Percentiles rank a stretch among this genome's conserved stretches.
Conservation (phyloP, 92 coral and sea anemone genomes). For the Chrysogorgia sp. region DNA sequence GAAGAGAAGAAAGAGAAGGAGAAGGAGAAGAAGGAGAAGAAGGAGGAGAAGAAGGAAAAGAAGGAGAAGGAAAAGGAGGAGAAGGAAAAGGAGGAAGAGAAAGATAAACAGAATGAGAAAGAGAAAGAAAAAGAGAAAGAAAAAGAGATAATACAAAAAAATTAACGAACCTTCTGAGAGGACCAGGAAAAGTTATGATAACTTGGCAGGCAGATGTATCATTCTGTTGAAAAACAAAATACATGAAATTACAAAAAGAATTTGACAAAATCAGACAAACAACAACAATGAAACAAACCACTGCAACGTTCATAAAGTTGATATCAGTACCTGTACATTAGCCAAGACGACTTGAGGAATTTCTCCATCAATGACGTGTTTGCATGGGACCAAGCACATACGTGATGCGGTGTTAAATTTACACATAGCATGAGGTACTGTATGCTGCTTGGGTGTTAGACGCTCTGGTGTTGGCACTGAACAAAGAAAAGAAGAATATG, state of each 20-base stretch:
- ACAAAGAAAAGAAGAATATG: not conserved
- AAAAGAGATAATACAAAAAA: not conserved
- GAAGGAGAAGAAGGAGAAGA: too few species aligned
- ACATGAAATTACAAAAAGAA: not conserved
- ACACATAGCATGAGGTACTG: constrained; percentile 13
- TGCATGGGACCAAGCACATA: constrained; percentile 21
- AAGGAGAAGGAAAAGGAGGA: not conserved
- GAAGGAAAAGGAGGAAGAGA: not conserved
- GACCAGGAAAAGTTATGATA: constrained; percentile 75
- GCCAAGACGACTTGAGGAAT: not conserved
- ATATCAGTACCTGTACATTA: constrained; percentile 4
- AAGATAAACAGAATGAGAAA: not conserved
- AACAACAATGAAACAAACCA: not conserved
- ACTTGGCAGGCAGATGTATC: not conserved
- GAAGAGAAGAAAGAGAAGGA: too few species aligned
- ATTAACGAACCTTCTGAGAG: constrained; percentile 64
- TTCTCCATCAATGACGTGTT: constrained; percentile 31
- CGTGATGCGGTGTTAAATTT: constrained; percentile 9
- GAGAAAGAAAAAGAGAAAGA: not conserved
- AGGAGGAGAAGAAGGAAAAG: not conserved
- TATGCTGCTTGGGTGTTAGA: constrained; percentile 26
- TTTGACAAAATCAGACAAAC: not conserved
- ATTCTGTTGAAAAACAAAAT: constrained; percentile 2
- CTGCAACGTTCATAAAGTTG: not conserved
- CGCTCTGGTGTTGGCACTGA: constrained; percentile 33